Conservation (phyloP, 2,797 vertebrate genomes). For the Micropoecilia bifurca region DNA sequence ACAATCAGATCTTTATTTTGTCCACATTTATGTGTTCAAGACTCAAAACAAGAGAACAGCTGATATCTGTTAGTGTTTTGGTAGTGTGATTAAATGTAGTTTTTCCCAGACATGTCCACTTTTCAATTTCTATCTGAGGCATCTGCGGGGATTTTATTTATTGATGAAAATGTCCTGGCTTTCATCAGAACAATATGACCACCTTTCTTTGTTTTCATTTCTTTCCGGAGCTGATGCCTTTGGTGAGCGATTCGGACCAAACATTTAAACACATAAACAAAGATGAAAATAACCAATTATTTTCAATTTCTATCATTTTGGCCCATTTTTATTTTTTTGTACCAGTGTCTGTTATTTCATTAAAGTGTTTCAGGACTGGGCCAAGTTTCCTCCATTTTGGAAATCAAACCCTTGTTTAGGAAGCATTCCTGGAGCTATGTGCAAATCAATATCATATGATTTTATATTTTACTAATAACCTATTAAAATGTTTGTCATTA, state of each 20-base stretch:
- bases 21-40: not conserved
- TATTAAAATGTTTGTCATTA: not conserved
- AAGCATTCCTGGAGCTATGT: not conserved
- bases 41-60: not conserved
- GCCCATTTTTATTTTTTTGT: too few relatives aligned
- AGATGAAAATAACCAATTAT: too few relatives aligned
- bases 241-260: too few relatives aligned
- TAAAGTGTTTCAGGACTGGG: too few relatives aligned
- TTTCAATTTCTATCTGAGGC: not conserved
- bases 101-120: not conserved
- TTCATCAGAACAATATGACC: not conserved
- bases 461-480: not conserved
- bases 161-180: not conserved
- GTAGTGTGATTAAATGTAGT: not conserved
- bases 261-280: too few relatives aligned
- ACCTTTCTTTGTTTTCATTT: too few relatives aligned
- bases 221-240: too few relatives aligned
- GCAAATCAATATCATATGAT: not conserved
- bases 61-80: not conserved
- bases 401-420: not conserved
- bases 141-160: not conserved
- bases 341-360: too few relatives aligned
- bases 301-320: too few relatives aligned
- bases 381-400: too few relatives aligned
- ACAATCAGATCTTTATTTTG: not conserved